Base-by-base conservation (phyloP, 2,888 invertebrate species). In the Pachliopta kotzebuea region DNA sequence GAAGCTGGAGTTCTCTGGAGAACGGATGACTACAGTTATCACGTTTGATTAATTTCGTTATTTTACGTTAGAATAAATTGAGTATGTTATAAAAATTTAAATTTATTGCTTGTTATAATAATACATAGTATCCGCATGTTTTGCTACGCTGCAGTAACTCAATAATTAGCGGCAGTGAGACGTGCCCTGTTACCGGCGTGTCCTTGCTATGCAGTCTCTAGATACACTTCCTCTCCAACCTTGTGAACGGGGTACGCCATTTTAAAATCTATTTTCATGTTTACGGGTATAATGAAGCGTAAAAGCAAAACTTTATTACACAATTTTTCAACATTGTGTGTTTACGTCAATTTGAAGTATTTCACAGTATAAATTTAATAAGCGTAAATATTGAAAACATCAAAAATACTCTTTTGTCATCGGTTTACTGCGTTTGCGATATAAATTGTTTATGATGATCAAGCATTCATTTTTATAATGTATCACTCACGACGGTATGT, bases 161-260 rank as follows among this genome's bases (percentile, higher is more conserved):
- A 67, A 71, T 77, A 80, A 78, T 78, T 77, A 74, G 69, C 68
- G 65, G 67, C 58, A 72, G 67, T 71, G 70, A 69, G 73, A 69
- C 69, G 70, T 71, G 70, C 73, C 73, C 70, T 75, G 73, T 78
- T 76, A 72, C 68, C 68, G 62, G 54, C 61, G 62, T 65, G 58
- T 66, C 69, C 65, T 65, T 29, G 31, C 29, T 56, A 29, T 61
- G 56, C 68, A 68, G 60, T 63, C 66, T 60, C 53, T 63, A 59
- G 61, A 55, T 60, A 61, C 67, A 66, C 68, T 72, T 70, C 70
- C 74, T 71, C 66, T 68, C 65, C 67, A 52, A 60, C 68, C 69
- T 72, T 71, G 70, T 70, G 69, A 45, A 42, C 31, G 54, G 31
- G 37, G 49, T 54, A 49, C 49, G 31, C 20, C 49, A 37, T 55